Conservation (phyloP, 2,113 vertebrate species). For the Anhinga rufa region DNA sequence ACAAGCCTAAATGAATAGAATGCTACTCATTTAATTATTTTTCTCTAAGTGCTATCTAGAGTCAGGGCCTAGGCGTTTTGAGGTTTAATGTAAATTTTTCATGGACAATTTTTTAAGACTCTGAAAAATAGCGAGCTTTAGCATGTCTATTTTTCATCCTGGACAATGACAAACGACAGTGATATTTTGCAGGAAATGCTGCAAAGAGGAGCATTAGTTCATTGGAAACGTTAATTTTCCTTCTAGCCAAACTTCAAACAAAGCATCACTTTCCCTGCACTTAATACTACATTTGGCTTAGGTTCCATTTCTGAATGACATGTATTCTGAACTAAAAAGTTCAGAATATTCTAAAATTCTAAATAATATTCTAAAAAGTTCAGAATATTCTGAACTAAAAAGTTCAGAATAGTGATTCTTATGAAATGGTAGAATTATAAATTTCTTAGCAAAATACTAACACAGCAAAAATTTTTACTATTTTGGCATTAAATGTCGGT, state of each 20-base stretch:
- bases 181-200: background rate
- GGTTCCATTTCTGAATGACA: background rate
- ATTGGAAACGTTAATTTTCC: background rate
- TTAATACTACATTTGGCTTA: background rate
- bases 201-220: background rate
- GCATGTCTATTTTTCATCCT: background rate
- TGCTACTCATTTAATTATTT: background rate
- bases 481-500: background rate
- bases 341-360: no score
- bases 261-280: background rate
- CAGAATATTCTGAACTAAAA: background rate
- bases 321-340: background rate
- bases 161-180: background rate
- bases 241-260: background rate
- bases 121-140: background rate
- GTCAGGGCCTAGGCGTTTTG: background rate
- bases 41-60: background rate
- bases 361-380: background rate
- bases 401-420: background rate
- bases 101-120: background rate
- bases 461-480: background rate
- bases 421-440: background rate
- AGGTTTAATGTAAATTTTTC: background rate
- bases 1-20: background rate
- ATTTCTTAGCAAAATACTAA: background rate